These are phyloP conservation scores for Strigamia maritima DNA, from an alignment of 2,888 invertebrate species.

Conservation along the genomic window DNA sequence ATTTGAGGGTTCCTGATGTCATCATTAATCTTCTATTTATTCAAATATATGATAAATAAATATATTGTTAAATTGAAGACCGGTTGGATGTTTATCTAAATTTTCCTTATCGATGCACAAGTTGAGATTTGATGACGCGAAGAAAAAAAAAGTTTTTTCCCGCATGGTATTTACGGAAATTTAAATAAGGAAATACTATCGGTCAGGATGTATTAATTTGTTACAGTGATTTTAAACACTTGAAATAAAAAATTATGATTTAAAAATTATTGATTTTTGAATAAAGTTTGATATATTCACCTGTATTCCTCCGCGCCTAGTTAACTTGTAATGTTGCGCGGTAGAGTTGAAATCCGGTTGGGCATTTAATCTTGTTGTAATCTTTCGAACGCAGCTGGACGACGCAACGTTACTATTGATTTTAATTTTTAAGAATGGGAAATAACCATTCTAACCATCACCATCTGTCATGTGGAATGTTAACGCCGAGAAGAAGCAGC, in stretches of 20 bases:
- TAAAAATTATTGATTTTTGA: background rate
- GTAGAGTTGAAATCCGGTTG: background rate
- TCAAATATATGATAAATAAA: too few relatives aligned
- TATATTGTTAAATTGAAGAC: too few relatives aligned
- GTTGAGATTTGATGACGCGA: background rate
- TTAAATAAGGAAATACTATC: too few relatives aligned
- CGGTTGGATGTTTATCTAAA: too few relatives aligned
- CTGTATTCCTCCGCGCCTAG: background rate
- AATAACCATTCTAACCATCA: background rate
- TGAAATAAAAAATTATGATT: background rate
- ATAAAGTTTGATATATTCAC: background rate
- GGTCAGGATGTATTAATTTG: too few relatives aligned
- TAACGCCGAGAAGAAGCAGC: background rate
- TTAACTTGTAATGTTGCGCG: background rate
- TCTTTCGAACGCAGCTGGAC: background rate
- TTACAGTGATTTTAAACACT: background rate
- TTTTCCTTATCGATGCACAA: too few relatives aligned
- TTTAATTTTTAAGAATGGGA: background rate
- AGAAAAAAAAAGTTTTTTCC: background rate
- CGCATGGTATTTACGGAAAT: too few relatives aligned
- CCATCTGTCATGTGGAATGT: background rate
- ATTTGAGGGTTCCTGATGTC: background rate
- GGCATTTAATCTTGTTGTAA: background rate
- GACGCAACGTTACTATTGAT: background rate
- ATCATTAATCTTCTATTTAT: too few relatives aligned